A percentile compares a stretch with the other conserved stretches of the same genome.
These are phyloP conservation scores for Cyanoramphus novaezelandiae DNA, from an alignment of 2,113 vertebrate species.

Conservation along the genomic window DNA sequence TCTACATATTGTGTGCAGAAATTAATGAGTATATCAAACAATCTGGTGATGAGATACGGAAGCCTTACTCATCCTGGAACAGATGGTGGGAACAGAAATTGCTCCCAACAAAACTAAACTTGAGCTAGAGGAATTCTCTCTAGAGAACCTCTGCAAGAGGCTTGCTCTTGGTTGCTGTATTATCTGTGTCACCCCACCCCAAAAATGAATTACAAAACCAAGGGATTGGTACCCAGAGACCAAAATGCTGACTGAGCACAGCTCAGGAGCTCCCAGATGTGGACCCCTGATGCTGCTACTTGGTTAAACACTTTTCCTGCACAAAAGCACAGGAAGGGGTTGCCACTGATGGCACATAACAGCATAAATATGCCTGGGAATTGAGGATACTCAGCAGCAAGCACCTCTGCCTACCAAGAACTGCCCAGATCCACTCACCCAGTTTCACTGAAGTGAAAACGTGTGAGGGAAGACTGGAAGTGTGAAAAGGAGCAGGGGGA, in stretches of 20 bases:
- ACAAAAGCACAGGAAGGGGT: neutral
- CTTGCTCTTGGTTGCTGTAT: accelerated
- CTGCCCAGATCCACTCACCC: neutral
- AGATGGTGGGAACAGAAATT: neutral
- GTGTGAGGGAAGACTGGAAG: neutral
- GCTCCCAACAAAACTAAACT: neutral
- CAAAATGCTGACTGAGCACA: neutral
- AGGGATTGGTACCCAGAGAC: neutral
- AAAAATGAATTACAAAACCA: neutral
- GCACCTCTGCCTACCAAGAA: neutral
- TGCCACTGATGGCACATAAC: neutral
- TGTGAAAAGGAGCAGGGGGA: neutral
- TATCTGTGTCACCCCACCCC: neutral
- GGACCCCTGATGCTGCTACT: neutral
- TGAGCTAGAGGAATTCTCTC: neutral
- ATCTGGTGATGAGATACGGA: neutral
- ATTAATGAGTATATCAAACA: neutral
- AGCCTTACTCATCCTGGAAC: neutral
- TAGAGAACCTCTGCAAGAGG: neutral
- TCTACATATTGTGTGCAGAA: neutral
- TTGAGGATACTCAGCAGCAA: neutral
- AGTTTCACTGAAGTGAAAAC: neutral
- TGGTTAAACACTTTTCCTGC: neutral
- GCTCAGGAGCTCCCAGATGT: neutral
- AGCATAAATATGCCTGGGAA: neutral